Conservation (phyloP, 1,140 invertebrate genomes). For the Thaumetopoea pityocampa region DNA sequence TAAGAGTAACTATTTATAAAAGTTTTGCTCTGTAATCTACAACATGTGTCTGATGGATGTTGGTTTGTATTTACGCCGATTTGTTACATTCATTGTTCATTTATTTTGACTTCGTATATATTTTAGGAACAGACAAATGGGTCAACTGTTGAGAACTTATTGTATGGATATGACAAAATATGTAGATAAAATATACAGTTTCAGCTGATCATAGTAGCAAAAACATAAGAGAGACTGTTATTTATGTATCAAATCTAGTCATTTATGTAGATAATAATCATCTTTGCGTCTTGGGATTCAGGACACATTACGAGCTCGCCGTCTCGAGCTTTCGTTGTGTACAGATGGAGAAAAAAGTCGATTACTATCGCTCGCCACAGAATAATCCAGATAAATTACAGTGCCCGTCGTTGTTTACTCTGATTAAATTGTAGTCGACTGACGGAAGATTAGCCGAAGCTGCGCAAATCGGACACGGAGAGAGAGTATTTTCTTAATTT, state of each 20-base stretch:
- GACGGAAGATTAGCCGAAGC: slow-evolving; percentile 69
- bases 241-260: slow-evolving; percentile 26
- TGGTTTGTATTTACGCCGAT: slow-evolving; percentile 27
- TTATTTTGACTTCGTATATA: slow-evolving; percentile 43
- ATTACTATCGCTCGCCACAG: slow-evolving; percentile 66
- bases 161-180: slow-evolving; percentile 32
- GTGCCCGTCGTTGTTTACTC: slow-evolving; percentile 68
- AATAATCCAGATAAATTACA: slow-evolving; percentile 75
- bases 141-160: slow-evolving; percentile 53
- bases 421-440: slow-evolving; percentile 75
- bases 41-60: slow-evolving; percentile 8
- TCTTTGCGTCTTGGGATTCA: slow-evolving; percentile 39
- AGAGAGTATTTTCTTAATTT: slow-evolving; percentile 68
- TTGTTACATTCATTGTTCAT: slow-evolving; percentile 43
- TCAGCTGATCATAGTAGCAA: slow-evolving; percentile 18
- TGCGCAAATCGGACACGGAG: slow-evolving; percentile 69
- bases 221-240: slow-evolving; percentile 27
- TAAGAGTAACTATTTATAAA: no score
- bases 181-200: slow-evolving; percentile 35
- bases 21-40: no score
- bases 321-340: slow-evolving; percentile 27
- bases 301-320: slow-evolving; percentile 41
- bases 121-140: slow-evolving; percentile 40
- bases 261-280: slow-evolving; percentile 58
- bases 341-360: slow-evolving; percentile 60